phyloP scores from a whole-genome alignment of 2,113 vertebrate genomes.

The Triplophysa dalaica region DNA sequence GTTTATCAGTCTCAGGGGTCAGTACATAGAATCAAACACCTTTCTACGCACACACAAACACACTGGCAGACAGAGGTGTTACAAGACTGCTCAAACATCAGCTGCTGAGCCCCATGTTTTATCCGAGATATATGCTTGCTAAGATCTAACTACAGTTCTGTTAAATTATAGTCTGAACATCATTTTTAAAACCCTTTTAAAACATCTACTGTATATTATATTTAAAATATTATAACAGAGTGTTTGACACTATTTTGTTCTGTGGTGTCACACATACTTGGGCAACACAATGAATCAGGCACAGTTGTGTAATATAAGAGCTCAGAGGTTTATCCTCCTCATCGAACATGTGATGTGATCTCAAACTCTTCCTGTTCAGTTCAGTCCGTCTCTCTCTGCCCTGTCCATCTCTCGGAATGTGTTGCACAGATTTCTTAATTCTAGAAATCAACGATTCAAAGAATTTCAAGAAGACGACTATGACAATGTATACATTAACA shows the following conservation, averaged over 20 bases:
- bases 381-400: no score
- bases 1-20: conserved; percentile 40
- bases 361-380: neutral
- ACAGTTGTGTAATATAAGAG: conserved; percentile 19
- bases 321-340: neutral
- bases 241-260: neutral
- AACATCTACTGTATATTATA: neutral
- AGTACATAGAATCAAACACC: conserved; percentile 17
- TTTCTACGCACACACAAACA: neutral
- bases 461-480: no score
- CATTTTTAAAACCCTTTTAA: neutral
- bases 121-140: neutral
- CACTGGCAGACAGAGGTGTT: no score
- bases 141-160: no score
- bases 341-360: neutral
- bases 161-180: no score
- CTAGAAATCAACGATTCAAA: no score
- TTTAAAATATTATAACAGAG: neutral
- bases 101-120: neutral
- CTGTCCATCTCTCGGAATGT: no score
- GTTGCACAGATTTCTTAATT: no score
- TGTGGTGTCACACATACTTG: neutral
- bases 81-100: no score
- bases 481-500: no score
- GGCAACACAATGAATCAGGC: conserved; percentile 4